phyloP scores from a whole-genome alignment of 1,140 invertebrate genomes.

The Mizuhopecten yessoensis region DNA sequence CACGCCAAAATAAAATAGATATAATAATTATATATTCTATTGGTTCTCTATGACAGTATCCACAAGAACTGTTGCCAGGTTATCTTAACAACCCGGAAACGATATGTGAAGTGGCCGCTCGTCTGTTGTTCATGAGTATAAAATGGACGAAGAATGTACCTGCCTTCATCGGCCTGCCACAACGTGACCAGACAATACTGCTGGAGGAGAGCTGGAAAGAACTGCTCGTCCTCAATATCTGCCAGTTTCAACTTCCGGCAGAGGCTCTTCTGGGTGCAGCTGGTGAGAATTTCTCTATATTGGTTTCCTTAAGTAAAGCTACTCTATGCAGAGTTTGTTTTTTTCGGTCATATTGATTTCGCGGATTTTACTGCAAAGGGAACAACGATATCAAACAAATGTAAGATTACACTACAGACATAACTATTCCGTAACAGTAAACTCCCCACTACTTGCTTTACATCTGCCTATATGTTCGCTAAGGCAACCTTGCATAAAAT shows the following conservation, averaged over 20 bases:
- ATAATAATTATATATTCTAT: too few relatives aligned
- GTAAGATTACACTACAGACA: too few relatives aligned
- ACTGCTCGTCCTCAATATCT: slow-evolving; percentile 94
- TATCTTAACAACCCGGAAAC: slow-evolving; percentile 86
- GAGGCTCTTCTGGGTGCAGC: slow-evolving; percentile 87
- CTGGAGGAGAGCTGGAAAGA: slow-evolving; percentile 96
- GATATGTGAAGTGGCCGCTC: slow-evolving; percentile 92
- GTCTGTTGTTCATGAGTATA: slow-evolving; percentile 94
- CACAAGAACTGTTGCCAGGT: slow-evolving; percentile 76
- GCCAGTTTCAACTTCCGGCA: slow-evolving; percentile 92
- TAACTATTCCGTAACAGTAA: too few relatives aligned
- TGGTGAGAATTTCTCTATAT: slow-evolving; percentile 70
- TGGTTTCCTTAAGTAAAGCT: not conserved
- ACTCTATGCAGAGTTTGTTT: too few relatives aligned
- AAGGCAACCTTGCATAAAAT: too few relatives aligned
- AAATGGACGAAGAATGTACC: slow-evolving; percentile 93
- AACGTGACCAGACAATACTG: slow-evolving; percentile 91
- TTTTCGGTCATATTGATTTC: too few relatives aligned
- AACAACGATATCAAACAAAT: too few relatives aligned
- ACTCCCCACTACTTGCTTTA: too few relatives aligned
- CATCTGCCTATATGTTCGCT: too few relatives aligned
- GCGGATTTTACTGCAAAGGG: too few relatives aligned
- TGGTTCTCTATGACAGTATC: slow-evolving; percentile 77
- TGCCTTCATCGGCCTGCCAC: slow-evolving; percentile 89
- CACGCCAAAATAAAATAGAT: too few relatives aligned